Evolutionary conservation across 2,113 vertebrate species (phyloP), one percentile per base, ranked within the genome.

Genomic region (Carassius carassius): DNA sequence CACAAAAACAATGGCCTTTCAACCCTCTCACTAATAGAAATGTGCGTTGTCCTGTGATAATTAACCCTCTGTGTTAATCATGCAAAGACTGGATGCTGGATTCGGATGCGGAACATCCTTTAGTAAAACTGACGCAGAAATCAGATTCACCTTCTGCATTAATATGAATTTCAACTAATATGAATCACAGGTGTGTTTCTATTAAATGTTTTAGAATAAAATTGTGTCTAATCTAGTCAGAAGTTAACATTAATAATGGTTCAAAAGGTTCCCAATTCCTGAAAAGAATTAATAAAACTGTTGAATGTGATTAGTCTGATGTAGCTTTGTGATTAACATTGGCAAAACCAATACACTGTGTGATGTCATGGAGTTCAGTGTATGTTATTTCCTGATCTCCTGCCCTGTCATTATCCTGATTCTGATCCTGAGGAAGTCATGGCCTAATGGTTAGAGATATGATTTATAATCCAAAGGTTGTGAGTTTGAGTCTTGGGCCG

Each of bases 1-100:
- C 37, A 73, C 51, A 72, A 77, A 87, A 82, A 87, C 86, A 85
- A 85, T 82, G 79, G 23, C 86, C 83, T 78, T 77, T 82, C 21
- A 62, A 78, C 82, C 80, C 65, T 82, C 51, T 51, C 62, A n/a
- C 49, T 69, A 47, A 54, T 37, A 23, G 35, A 85, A 58, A 75
- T 82, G 67, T 77, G 80, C 78, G 54, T 78, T 82, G 32, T 41
- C 35, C 81, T 83, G 60, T 74, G 69, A 70, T 47, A 83, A 62
- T 83, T 83, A 74, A 83, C 81, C 73, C 70, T 44, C 51, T 17
- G 21, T 21, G 70, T 47, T 8, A 25, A 41, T 58, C 29, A 29
- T 29, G 29, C 29, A 1, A 29, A 29, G 29, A 29, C 23, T 35
- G 29, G 21, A 47, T 13, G 70, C 70, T 73, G 21, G 21, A 73